Evolutionary conservation across 2,797 vertebrate species (phyloP).

Genomic region (Sebastes jordani): DNA sequence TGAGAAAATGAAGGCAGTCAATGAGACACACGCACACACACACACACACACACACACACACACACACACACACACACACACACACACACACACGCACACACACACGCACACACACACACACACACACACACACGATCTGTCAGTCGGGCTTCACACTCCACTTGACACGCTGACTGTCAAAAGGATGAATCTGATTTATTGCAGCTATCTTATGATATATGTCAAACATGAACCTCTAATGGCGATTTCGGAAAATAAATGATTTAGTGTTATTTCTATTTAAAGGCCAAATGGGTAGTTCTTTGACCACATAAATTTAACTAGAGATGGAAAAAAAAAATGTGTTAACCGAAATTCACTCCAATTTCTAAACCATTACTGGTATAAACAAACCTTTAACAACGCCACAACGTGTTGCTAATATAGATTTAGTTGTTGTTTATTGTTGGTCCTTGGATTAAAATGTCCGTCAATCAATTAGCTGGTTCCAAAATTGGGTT

Average conservation of each 20-base stretch:
- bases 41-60: conserved; percentile 38
- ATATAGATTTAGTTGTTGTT: conserved; percentile 2
- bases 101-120: conserved; percentile 39
- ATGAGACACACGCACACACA: conserved; percentile 52
- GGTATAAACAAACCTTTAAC: neutral
- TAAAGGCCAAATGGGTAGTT: conserved; percentile 39
- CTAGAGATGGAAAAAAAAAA: neutral
- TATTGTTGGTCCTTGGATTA: neutral
- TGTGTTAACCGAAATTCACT: neutral
- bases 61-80: conserved; percentile 33
- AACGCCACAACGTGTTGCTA: neutral
- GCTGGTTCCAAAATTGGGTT: neutral
- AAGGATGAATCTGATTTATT: conserved; percentile 76
- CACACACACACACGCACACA: conserved; percentile 41
- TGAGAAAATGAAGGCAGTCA: conserved; percentile 68
- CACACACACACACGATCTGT: conserved; percentile 53
- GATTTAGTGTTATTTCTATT: conserved; percentile 52
- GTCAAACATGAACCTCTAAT: conserved; percentile 70
- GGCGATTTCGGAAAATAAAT: conserved; percentile 58
- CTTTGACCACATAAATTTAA: conserved; percentile 34
- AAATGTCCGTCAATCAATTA: neutral
- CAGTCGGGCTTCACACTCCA: conserved; percentile 77
- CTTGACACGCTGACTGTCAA: conserved; percentile 77
- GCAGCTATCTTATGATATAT: conserved; percentile 67
- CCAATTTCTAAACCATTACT: neutral